A percentile compares a stretch with the other conserved stretches of the same genome.
Evolutionary conservation across 2,113 vertebrate genomes (phyloP).

Genomic region (Suricata suricatta): DNA sequence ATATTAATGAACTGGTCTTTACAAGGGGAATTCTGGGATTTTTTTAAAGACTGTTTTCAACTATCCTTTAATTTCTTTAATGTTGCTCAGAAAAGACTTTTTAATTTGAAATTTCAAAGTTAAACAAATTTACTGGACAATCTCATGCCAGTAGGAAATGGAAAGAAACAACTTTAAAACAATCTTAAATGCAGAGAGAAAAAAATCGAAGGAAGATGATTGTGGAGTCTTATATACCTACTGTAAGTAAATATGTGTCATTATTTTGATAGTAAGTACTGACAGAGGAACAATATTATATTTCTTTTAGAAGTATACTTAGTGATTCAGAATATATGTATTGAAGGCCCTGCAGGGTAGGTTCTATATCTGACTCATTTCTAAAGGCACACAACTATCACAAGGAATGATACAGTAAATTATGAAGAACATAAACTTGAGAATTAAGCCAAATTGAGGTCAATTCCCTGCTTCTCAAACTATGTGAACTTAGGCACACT

Average conservation of each 20-base stretch:
- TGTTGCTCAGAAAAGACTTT: background rate
- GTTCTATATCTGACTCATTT: background rate
- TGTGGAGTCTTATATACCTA: background rate
- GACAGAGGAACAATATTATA: background rate
- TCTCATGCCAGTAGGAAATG: background rate
- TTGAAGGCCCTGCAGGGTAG: too few relatives aligned
- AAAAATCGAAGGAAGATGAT: background rate
- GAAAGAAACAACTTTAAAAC: background rate
- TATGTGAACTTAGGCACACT: background rate
- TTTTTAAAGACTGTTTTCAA: background rate
- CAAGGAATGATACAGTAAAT: background rate
- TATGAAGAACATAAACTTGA: background rate
- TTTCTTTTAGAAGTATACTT: background rate
- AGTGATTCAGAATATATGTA: background rate
- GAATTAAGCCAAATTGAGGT: background rate
- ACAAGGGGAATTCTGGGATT: background rate
- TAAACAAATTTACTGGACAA: background rate
- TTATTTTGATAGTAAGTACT: background rate
- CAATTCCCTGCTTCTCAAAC: conserved; percentile 13
- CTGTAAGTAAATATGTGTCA: background rate
- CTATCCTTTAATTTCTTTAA: background rate
- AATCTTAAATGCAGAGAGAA: background rate
- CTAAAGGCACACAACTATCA: background rate
- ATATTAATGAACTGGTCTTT: background rate
- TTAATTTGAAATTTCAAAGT: background rate